Base-by-base conservation (phyloP, 2,797 vertebrate genomes). In the Parotocinclus haroldoi region DNA sequence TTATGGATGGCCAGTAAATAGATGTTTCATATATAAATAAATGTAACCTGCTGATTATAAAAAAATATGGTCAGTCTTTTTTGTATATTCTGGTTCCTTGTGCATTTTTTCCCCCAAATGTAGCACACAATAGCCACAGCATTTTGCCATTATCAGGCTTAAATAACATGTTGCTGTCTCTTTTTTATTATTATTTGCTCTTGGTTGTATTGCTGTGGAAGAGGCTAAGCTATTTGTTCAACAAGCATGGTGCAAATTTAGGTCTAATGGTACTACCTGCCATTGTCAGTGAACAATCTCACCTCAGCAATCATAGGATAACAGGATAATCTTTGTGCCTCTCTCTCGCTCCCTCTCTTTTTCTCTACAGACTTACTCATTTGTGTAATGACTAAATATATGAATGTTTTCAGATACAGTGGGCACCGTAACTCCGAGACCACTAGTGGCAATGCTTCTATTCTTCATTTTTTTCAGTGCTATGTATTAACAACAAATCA, bases 201-300 rank as follows among this genome's bases (percentile, higher is more conserved):
- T 42, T 53, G 27, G 10, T 36, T 27, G 27, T 27, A 27, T 27
- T 27, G 5, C 27, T 27, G 16, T 9, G 40, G 16, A 38, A 45
- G 40, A 40, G 52, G 56, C 60, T 61, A 14, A n/a, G 14, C 18
- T 63, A 53, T 76, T 72, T 69, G 18, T 72, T 50, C 18, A 1
- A 13, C 53, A 37, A 9, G 40, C 68, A 42, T 54, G 42, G 39
- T 66, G 48, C 52, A 61, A 58, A 59, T 55, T 76, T 36, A 50
- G 53, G 58, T 63, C 60, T 49, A 76, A 63, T 60, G 60, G 62
- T 55, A 37, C 38, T 70, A 37, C 52, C 67, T 62, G 51, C 36
- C 7, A 14, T 69, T 76, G 68, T 69, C 53, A 66, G 62, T 67
- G 66, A 63, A 65, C 19, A 65, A 49, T 51, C 44, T 55, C 53